These are phyloP conservation scores for Anabacerthia variegaticeps DNA, from an alignment of 2,797 vertebrate species.

Conservation along the genomic window DNA sequence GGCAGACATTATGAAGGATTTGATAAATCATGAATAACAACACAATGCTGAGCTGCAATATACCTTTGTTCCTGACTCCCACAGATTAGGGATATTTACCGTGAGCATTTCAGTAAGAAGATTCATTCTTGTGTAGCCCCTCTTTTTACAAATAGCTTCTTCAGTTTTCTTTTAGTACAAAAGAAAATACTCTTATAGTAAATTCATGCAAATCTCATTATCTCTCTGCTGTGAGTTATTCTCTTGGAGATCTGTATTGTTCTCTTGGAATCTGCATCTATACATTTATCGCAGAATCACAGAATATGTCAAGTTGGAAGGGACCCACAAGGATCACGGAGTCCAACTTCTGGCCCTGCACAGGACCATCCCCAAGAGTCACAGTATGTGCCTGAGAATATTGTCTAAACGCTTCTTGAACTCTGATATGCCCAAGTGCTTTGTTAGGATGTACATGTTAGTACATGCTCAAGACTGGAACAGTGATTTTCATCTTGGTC, in stretches of 20 bases:
- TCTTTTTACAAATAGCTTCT: background rate
- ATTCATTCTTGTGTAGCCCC: background rate
- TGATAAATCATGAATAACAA: slow-evolving; percentile 14
- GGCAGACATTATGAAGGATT: background rate
- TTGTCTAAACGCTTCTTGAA: background rate
- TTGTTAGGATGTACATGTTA: background rate
- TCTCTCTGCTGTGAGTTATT: background rate
- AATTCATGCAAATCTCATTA: background rate
- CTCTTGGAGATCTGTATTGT: background rate
- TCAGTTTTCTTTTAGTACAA: background rate
- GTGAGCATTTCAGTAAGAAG: background rate
- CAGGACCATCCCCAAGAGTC: background rate
- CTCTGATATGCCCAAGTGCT: background rate
- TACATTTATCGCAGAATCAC: background rate
- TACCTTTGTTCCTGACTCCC: slow-evolving; percentile 28
- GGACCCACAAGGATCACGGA: background rate
- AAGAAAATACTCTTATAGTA: background rate
- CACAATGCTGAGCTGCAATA: background rate
- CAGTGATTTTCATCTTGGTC: background rate
- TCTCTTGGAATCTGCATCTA: background rate
- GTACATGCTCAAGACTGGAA: fast-evolving
- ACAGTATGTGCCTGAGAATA: background rate
- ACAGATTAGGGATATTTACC: slow-evolving; percentile 16
- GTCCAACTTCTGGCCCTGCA: background rate
- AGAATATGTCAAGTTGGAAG: background rate